Base-by-base conservation (phyloP, 2,888 invertebrate species). In the Drosophila heteroneura region DNA sequence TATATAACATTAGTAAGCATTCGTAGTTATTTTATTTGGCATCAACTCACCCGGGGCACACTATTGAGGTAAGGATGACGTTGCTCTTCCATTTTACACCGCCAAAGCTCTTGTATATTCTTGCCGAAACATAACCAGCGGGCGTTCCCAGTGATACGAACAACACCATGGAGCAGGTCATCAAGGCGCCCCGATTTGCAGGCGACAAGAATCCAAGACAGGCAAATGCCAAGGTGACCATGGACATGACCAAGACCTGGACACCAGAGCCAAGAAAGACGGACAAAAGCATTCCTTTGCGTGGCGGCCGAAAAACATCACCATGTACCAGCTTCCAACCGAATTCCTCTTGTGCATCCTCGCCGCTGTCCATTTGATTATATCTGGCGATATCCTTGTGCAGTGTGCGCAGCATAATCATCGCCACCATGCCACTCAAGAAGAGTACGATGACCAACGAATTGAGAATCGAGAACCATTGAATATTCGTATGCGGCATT, bases 51-150 rank as follows among this genome's bases (percentile, higher is more conserved):
- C 99, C 99, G 2, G 99, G 99, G 91, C 98, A 97, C 19, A 99
- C 95, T 95, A 99, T 97, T 7, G 99, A 98, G 1, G 99, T 99
- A 41, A 99, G 95, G 65, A 99, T 94, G 1, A 99, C 98, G 94
- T 99, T 99, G 70, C 98, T 97, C 94, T 99, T 99, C 99, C 99
- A 99, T 91, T 98, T 97, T 80, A 99, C 96, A 1, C 99, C 99
- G 14, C 99, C 99, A 94, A 99, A 99, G 94, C 98, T 98, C 94
- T 99, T 99, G 94, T 99, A 99, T 89, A 99, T 96, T 84, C 99
- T 95, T 0, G 99, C 98, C 69, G 99, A 98, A 49, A 98, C 97
- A 94, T 98, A 99, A 6, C 99, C 99, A 62, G 99, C 99, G 1
- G 98, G 98, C 0, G 98, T 98, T 16, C 99, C 99, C 39, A 99